Evolutionary conservation across 2,797 vertebrate species (phyloP), one percentile per base, ranked within the genome.

Genomic region (Ceyx erithaca): DNA sequence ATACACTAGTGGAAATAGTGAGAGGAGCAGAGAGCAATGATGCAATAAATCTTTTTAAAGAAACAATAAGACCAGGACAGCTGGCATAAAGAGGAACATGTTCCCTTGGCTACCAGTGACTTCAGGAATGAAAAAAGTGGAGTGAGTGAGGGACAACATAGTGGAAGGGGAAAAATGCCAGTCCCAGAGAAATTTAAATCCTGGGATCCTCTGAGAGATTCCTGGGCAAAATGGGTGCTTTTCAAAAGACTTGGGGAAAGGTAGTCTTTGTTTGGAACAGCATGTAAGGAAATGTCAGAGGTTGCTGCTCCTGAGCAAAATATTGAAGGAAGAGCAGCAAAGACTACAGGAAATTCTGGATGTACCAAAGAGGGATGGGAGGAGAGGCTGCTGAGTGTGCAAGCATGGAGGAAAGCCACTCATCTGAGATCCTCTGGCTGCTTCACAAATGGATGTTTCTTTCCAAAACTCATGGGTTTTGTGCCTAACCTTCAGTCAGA

Each of bases 41-140:
- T 90, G 92, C 92, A 95, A 83, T 94, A 95, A 94, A 95, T 95
- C 94, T 95, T 95, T 95, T 92, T 92, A 93, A 95, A 95, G 95
- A 95, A 95, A 96, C 91, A 96, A 96, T 96, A 89, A 93, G 80
- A 57, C 51, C 67, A 61, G 80, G 94, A 93, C 94, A 95, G 92
- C 89, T 95, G 93, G 85, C 73, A 81, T 87, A 80, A 92, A 94
- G 93, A 89, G 59, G 70, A 94, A 17, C 35, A 5, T 28, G 92
- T 95, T 95, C 91, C 93, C 93, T 93, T 94, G 77, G 87, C 92
- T 94, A 95, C 89, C 41, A 63, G 55, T 10, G 55, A 63, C 80
- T 83, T 80, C 12, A 85, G 80, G 85, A 95, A 92, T 95, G 62
- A 92, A 92, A 83, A 76, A 89, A 87, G 46, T 72, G 30, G 55